A percentile compares a stretch with the other conserved stretches of the same genome.
Evolutionary conservation across 2,888 invertebrate genomes (phyloP).

Genomic region (Caenorhabditis macrosperma): DNA sequence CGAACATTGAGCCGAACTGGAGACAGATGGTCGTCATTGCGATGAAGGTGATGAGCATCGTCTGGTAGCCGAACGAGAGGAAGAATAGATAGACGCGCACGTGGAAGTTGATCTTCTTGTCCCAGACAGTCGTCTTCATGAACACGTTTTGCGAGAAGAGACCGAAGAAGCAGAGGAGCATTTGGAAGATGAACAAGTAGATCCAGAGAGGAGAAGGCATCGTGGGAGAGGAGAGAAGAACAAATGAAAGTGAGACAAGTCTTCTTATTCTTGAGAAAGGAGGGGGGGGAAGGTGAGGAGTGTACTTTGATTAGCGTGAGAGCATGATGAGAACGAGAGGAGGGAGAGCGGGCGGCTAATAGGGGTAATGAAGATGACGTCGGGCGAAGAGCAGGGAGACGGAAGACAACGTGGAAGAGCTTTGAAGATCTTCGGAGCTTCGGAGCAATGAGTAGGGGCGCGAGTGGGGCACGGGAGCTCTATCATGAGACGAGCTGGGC

Average conservation of each 20-base stretch:
- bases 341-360: too few species aligned
- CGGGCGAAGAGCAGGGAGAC: too few species aligned
- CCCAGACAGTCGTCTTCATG: conserved; percentile 19
- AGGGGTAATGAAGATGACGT: too few species aligned
- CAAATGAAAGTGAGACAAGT: neutral
- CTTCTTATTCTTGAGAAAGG: too few species aligned
- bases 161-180: conserved; percentile 35
- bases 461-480: too few species aligned
- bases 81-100: conserved; percentile 25
- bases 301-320: too few species aligned
- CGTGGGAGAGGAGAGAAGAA: too few species aligned
- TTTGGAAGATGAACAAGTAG: conserved; percentile 28
- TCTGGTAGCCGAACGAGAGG: conserved; percentile 33
- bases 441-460: too few species aligned
- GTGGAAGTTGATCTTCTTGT: neutral
- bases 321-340: neutral
- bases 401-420: too few species aligned
- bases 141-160: conserved; percentile 31
- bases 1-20: conserved; percentile 30
- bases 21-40: conserved; percentile 27
- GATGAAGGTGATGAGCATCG: conserved; percentile 15
- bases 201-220: conserved; percentile 29
- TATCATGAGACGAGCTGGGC: too few species aligned
- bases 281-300: too few species aligned
- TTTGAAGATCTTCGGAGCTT: too few species aligned